phyloP scores from a whole-genome alignment of 2,888 invertebrate genomes.

The Cinara cedri region DNA sequence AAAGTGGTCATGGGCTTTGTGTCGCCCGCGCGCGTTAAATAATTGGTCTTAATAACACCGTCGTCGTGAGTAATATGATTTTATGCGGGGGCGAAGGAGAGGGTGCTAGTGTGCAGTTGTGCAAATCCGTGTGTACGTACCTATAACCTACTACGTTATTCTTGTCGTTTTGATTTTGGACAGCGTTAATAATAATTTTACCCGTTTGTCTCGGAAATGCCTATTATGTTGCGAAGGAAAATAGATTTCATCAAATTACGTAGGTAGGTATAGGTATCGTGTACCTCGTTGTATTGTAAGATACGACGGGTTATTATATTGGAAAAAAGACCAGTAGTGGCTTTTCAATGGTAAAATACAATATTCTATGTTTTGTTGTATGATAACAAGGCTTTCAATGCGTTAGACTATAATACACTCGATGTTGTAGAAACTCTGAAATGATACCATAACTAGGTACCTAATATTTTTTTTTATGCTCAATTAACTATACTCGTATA shows the following conservation, averaged over 20 bases:
- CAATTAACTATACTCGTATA: no score
- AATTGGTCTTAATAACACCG: conserved; percentile 36
- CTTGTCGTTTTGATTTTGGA: not conserved
- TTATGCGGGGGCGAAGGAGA: not conserved
- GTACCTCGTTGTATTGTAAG: not conserved
- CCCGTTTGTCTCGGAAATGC: conserved; percentile 4
- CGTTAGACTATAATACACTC: not conserved
- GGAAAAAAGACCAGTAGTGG: not conserved
- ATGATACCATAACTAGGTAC: no score
- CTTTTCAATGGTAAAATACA: not conserved
- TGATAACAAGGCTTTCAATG: not conserved
- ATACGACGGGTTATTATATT: not conserved
- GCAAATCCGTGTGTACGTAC: conserved; percentile 15
- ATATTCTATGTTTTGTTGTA: conserved; percentile 9
- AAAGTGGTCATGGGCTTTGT: conserved; percentile 44
- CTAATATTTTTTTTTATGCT: no score
- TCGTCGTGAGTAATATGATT: conserved; percentile 12
- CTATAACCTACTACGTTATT: no score
- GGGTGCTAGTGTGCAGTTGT: conserved; percentile 1
- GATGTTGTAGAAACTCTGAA: not conserved
- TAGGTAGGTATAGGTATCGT: not conserved
- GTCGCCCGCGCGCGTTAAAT: conserved; percentile 25
- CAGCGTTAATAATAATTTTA: conserved; percentile 7
- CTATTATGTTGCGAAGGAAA: conserved; percentile 20
- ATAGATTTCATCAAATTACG: conserved; percentile 12